Evolutionary conservation across 2,797 vertebrate species (phyloP).

Genomic region (Eulemur rubriventer): DNA sequence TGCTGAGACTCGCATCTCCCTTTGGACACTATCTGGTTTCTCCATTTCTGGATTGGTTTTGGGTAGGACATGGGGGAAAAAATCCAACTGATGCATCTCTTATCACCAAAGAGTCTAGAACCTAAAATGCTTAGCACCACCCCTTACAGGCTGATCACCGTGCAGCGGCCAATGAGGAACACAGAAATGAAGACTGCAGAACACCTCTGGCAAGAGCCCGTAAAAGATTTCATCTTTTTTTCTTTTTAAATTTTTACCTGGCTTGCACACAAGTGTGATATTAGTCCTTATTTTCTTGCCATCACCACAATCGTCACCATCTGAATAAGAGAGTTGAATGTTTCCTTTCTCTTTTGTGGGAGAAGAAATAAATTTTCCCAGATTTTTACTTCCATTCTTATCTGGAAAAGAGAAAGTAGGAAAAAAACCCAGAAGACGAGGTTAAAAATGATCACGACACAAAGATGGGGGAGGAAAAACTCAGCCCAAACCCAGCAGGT

Average conservation of each 20-base stretch:
- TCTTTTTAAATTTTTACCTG: conserved; percentile 86
- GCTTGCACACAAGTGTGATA: conserved; percentile 93
- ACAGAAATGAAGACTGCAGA: rapidly evolving
- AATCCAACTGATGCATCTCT: background rate
- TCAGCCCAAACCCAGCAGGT: background rate
- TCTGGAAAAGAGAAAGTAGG: conserved; percentile 80
- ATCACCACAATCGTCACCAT: conserved; percentile 88
- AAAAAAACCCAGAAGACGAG: background rate
- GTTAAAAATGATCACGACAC: background rate
- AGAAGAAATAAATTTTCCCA: conserved; percentile 92
- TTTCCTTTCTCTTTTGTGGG: conserved; percentile 88
- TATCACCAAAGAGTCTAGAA: too few species aligned
- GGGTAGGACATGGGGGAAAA: rapidly evolving
- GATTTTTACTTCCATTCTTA: conserved; percentile 84
- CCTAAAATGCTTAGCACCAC: rapidly evolving
- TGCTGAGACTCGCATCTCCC: background rate
- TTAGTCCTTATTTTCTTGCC: conserved; percentile 88
- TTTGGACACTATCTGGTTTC: background rate
- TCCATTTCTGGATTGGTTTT: background rate
- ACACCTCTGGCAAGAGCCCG: background rate
- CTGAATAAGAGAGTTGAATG: conserved; percentile 91
- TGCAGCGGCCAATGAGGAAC: rapidly evolving
- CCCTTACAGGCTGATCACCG: background rate
- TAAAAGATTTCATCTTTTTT: rapidly evolving
- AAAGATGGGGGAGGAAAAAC: background rate